Percentiles rank a stretch among this genome's conserved stretches.
Evolutionary conservation across 2,888 invertebrate species (phyloP).

Genomic region (Frankliniella intonsa): DNA sequence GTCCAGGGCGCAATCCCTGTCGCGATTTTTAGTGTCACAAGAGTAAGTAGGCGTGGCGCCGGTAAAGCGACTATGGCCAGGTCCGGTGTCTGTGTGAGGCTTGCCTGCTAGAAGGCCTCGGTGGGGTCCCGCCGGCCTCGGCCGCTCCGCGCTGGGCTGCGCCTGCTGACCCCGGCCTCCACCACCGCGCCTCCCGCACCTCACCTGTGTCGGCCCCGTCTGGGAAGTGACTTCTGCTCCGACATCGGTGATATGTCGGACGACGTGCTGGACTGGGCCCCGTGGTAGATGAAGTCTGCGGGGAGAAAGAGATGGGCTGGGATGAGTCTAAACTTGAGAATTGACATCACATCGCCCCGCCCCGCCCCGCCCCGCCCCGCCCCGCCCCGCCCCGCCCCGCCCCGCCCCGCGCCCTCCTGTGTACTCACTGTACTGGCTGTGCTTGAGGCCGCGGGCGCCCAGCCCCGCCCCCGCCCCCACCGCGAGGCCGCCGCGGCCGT

Average conservation of each 20-base stretch:
- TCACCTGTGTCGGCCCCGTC: conserved; percentile 51
- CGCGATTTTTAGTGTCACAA: no score
- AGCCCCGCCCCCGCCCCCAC: neutral
- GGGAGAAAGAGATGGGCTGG: conserved; percentile 30
- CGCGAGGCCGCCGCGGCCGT: neutral
- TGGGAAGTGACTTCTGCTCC: conserved; percentile 69
- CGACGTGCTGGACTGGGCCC: conserved; percentile 69
- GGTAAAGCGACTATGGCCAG: no score
- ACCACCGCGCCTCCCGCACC: conserved; percentile 40
- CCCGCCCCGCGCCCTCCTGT: neutral
- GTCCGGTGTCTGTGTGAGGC: neutral
- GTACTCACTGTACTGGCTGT: conserved; percentile 4
- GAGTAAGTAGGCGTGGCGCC: no score
- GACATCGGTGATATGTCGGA: conserved; percentile 74
- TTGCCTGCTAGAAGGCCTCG: neutral
- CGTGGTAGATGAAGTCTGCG: conserved; percentile 67
- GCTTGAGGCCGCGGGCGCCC: conserved; percentile 3
- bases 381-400: no score
- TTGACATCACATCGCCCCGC: no score
- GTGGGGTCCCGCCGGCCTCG: conserved; percentile 52
- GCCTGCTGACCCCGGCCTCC: conserved; percentile 43
- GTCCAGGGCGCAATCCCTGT: no score
- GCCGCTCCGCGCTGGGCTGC: conserved; percentile 58
- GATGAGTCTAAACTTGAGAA: neutral
- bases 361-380: no score